Percentiles rank a stretch among this genome's conserved stretches.
Conservation (phyloP, 2,113 vertebrate genomes). For the Myotis brandtii region DNA sequence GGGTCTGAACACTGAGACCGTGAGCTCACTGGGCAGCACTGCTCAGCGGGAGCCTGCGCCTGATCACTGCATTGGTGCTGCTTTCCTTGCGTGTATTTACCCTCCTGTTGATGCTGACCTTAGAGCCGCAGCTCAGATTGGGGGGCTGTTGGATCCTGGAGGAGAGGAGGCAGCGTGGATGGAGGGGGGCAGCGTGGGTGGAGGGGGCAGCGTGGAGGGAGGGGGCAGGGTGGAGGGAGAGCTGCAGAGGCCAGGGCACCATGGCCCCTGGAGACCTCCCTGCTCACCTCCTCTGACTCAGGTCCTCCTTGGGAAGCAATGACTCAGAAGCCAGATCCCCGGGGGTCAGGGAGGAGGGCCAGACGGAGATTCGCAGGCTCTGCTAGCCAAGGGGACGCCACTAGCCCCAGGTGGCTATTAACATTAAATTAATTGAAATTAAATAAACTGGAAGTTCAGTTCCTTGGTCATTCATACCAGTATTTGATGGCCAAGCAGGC, state of each 20-base stretch:
- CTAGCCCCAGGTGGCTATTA: background rate
- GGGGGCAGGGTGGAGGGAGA: background rate
- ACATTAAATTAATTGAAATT: background rate
- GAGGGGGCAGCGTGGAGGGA: background rate
- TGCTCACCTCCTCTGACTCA: background rate
- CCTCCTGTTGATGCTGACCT: conserved; percentile 25
- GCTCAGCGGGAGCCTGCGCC: background rate
- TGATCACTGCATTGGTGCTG: conserved; percentile 6
- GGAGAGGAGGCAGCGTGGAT: fast-evolving
- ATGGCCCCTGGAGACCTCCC: background rate
- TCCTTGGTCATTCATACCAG: background rate
- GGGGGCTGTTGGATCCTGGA: background rate
- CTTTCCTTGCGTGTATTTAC: conserved; percentile 37
- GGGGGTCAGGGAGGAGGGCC: background rate
- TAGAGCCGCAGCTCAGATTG: background rate
- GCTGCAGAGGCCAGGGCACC: background rate
- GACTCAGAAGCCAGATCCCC: background rate
- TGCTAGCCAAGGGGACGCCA: fast-evolving
- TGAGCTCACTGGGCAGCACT: conserved; percentile 35
- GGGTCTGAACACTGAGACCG: background rate
- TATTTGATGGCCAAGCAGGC: fast-evolving
- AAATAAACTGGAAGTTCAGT: background rate
- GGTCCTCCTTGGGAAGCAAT: fast-evolving
- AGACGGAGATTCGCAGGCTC: too few species aligned
- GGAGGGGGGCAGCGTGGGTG: too few species aligned